These are phyloP conservation scores for Petrocephalus microphthalmus DNA, from an alignment of 2,113 vertebrate species.

Conservation along the genomic window DNA sequence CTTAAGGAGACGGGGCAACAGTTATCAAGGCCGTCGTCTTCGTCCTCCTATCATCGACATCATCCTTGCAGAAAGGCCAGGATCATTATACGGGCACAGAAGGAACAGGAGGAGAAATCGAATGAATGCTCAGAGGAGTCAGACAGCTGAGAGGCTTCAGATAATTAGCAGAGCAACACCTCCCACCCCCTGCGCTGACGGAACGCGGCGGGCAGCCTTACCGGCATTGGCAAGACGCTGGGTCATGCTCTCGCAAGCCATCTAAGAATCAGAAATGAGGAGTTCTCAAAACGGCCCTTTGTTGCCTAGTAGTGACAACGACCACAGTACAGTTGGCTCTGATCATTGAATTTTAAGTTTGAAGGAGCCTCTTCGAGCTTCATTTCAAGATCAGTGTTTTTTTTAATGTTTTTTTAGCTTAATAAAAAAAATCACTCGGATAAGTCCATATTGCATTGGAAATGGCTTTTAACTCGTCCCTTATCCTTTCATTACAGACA, in stretches of 20 bases:
- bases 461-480: constrained; percentile 25
- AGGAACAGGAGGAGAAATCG: neutral
- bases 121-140: neutral
- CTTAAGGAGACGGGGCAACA: neutral
- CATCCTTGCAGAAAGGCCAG: neutral
- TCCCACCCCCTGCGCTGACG: neutral
- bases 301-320: constrained; percentile 18
- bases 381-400: constrained; percentile 47
- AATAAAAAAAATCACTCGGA: constrained; percentile 42
- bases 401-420: neutral
- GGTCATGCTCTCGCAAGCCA: neutral
- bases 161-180: neutral
- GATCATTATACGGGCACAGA: neutral
- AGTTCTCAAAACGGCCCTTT: neutral
- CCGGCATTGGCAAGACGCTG: neutral
- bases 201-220: neutral
- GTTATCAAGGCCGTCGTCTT: neutral
- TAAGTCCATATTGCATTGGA: constrained; percentile 30
- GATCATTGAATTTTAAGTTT: constrained; percentile 46
- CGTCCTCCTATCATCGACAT: neutral
- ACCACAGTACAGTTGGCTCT: constrained; percentile 36
- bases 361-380: constrained; percentile 44
- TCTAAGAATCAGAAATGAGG: neutral
- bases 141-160: neutral
- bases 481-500: constrained; percentile 37